Evolutionary conservation across 2,797 vertebrate genomes (phyloP), one percentile per base, ranked within the genome.

Genomic region (Gymnocypris eckloni): DNA sequence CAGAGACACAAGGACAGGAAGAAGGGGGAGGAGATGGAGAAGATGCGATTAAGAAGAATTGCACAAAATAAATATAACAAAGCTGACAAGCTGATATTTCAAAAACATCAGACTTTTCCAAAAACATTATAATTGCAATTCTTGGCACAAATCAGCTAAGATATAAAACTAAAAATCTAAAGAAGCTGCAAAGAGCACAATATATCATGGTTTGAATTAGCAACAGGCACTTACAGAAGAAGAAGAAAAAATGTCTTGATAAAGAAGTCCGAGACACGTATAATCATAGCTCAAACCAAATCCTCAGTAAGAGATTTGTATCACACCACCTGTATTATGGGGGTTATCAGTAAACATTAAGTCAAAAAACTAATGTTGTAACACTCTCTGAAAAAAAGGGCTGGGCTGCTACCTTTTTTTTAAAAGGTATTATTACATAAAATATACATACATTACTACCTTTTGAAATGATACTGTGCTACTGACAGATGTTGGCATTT

Each of bases 1-100:
- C 83, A 76, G 80, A 64, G 79, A 71, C 79, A 43, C 20, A 16
- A 48, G 78, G 61, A 52, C 48, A 76, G 37, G 37, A 83, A 78
- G 86, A 77, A 64, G 48, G 64, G 33, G 64, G 66, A 84, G 79
- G 70, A 87, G 81, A 73, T 83, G 16, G 54, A 67, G 41, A 79
- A 16, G 48, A 73, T 59, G 6, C 48, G 56, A 73, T 76, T 20
- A 45, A 73, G 50, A 67, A 41, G 25, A 67, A 79, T 28, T 64
- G 39, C 11, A 66, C 54, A 48, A 80, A 85, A 85, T 43, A 79
- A 79, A 61, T 79, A 69, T 8, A 77, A 41, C 20, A 41, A 43
- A 61, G 22, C 86, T 72, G 33, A 67, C 61, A 28, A 50, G 11
- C 66, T 37, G 61, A 54, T 1, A 43, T 41, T 84, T 77, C 33